Percentiles rank a stretch among this genome's conserved stretches.
phyloP scores from a whole-genome alignment of 2,888 invertebrate species.

The Alsophila aescularia region DNA sequence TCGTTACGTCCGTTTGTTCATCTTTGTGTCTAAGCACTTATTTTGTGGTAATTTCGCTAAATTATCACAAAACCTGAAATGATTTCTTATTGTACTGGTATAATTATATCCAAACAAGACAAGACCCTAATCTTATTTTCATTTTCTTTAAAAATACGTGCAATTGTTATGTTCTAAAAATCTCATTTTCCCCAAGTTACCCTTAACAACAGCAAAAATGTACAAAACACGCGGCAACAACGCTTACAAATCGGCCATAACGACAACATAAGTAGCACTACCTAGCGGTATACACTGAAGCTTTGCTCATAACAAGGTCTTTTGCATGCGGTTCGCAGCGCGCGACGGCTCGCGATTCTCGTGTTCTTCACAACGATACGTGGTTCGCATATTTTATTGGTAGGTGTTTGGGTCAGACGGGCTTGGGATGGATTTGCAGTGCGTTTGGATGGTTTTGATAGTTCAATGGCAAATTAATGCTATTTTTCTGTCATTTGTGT shows the following conservation, averaged over 20 bases:
- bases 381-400: constrained; percentile 48
- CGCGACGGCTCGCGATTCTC: constrained; percentile 43
- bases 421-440: constrained; percentile 4
- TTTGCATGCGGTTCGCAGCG: constrained; percentile 41
- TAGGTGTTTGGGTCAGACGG: constrained; percentile 7
- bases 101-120: too few species aligned
- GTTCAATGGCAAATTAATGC: constrained; percentile 12
- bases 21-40: too few species aligned
- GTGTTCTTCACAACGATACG: constrained; percentile 51
- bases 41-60: too few species aligned
- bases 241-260: constrained; percentile 34
- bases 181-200: not conserved
- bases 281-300: constrained; percentile 31
- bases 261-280: constrained; percentile 19
- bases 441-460: constrained; percentile 11
- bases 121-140: too few species aligned
- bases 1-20: too few species aligned
- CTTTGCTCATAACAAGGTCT: constrained; percentile 37
- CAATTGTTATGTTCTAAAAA: too few species aligned
- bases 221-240: constrained; percentile 11
- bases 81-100: too few species aligned
- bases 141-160: too few species aligned
- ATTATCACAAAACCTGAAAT: too few species aligned
- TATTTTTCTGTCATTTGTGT: not conserved
- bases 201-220: constrained; percentile 8